Conservation (phyloP, 2,113 vertebrate species). For the Trichechus manatus region DNA sequence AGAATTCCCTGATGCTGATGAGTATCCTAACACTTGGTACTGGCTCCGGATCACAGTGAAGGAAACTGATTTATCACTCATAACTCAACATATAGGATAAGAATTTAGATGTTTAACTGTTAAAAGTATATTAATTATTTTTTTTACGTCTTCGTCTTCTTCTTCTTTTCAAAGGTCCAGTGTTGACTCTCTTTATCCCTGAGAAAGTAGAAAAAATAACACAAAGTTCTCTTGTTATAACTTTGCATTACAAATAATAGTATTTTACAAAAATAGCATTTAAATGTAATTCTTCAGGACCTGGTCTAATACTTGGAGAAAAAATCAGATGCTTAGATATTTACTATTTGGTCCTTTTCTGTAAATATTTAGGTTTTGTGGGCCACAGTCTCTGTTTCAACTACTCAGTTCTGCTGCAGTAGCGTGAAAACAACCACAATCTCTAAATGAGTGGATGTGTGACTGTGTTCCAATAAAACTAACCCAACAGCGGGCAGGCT, state of each 20-base stretch:
- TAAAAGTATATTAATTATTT: background rate
- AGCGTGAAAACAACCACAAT: background rate
- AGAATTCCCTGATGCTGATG: background rate
- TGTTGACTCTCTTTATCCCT: background rate
- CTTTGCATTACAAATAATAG: background rate
- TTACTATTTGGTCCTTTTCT: background rate
- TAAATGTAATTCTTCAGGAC: background rate
- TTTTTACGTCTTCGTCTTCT: constrained; percentile 66
- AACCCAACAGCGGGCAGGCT: background rate
- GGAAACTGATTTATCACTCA: background rate
- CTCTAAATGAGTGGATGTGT: background rate
- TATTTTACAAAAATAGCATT: constrained; percentile 45
- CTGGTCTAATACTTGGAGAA: background rate
- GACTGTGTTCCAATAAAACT: background rate
- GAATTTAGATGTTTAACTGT: background rate
- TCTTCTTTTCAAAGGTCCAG: background rate
- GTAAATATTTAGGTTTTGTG: background rate
- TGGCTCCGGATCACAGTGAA: background rate
- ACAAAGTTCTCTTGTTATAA: background rate
- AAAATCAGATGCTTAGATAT: background rate
- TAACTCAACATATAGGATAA: background rate
- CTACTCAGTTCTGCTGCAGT: background rate
- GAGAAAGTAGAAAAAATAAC: background rate
- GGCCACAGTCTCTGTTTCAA: background rate
- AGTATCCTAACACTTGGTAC: background rate